Evolutionary conservation across 2,797 vertebrate genomes (phyloP), one percentile per base, ranked within the genome.

Genomic region (Smutsia gigantea): DNA sequence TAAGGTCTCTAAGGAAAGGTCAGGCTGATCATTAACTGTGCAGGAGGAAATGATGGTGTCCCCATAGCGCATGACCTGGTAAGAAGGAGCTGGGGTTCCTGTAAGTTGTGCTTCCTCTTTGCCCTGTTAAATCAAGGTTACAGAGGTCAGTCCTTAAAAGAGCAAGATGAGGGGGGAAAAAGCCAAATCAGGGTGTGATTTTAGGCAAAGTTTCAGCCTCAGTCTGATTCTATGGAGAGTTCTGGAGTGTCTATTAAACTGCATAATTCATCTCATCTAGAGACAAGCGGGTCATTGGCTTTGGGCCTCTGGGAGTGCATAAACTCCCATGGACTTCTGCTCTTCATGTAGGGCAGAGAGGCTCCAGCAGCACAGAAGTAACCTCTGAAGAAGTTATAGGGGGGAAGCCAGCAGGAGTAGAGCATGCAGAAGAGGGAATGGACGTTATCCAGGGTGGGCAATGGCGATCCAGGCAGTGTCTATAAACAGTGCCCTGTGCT

Each of bases 1-100:
- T 94, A 81, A 87, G 69, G 61, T 92, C 96, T 97, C 71, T 61
- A 31, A 84, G 74, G 86, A 97, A 97, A 97, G 95, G 93, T 95
- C 88, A 97, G 86, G 39, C 66, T 87, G 94, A 94, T 78, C 89
- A 96, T 96, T 93, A 89, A 94, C 64, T 72, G 3, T 2, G 55
- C 84, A 66, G 57, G 78, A 84, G 66, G 64, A 92, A 87, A 88
- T 8, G 18, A 57, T 59, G 74, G 37, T 63, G 64, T 84, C 90
- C 75, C 85, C 55, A 83, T 31, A 37, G 81, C 57, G 37, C 42
- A 8, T n/a, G 71, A 49, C 57, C 71, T 90, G 69, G 13, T 29
- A 18, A 55, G 63, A 77, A 78, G 34, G 61, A 42, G 37, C 34
- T 12, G 25, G 14, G 25, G 3, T 31, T 66, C 31, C 15, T 2